phyloP scores from a whole-genome alignment of 2,797 vertebrate species.

The Squalus acanthias region DNA sequence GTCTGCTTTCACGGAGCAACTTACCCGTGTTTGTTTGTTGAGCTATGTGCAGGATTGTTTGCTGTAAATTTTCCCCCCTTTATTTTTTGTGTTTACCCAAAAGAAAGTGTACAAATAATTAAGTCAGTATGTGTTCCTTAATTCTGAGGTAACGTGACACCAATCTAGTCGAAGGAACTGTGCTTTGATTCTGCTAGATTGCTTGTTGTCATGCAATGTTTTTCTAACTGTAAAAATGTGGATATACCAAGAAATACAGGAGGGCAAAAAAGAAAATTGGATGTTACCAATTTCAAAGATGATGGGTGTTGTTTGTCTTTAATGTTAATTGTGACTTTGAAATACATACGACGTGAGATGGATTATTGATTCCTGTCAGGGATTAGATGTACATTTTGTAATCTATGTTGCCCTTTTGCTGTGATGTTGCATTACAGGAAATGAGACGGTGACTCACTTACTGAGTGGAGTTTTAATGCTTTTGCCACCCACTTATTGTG shows the following conservation, averaged over 20 bases:
- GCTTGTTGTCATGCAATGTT: neutral
- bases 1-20: neutral
- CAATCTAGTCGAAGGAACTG: neutral
- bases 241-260: neutral
- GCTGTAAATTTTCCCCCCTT: neutral
- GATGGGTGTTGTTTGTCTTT: neutral
- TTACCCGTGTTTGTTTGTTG: neutral
- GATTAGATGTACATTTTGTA: neutral
- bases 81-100: neutral
- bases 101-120: conserved; percentile 1
- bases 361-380: neutral
- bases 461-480: conserved; percentile 57
- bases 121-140: conserved; percentile 6
- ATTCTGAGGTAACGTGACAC: conserved; percentile 27
- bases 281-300: neutral
- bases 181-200: neutral
- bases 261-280: neutral
- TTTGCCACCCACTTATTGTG: conserved; percentile 59
- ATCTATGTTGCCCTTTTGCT: neutral
- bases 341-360: neutral
- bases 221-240: neutral
- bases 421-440: neutral
- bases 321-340: neutral
- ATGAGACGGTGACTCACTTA: neutral
- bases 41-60: neutral